phyloP scores from a whole-genome alignment of 2,113 vertebrate genomes.

The Limnothrissa miodon region DNA sequence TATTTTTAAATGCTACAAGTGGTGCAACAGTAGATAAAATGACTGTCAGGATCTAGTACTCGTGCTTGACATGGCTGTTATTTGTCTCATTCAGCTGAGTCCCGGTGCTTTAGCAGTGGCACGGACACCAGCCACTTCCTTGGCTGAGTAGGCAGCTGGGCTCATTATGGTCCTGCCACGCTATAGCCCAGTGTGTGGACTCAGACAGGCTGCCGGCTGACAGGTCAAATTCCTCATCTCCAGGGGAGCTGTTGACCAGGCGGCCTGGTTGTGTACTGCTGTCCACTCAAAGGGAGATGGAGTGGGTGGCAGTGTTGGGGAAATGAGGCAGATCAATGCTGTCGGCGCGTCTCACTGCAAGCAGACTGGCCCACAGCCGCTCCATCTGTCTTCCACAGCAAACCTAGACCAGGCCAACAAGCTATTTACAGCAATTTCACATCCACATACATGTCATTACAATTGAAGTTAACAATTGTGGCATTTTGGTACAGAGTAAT shows the following conservation, averaged over 20 bases:
- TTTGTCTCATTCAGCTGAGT: neutral
- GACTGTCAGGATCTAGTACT: neutral
- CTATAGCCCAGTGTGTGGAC: slow-evolving; percentile 45
- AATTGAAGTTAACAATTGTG: neutral
- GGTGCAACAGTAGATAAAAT: neutral
- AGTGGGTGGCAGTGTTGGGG: neutral
- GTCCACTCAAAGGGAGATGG: slow-evolving; percentile 40
- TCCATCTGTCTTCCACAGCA: neutral
- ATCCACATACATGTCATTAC: neutral
- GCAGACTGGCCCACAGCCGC: neutral
- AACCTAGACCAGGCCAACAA: neutral
- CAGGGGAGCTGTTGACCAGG: slow-evolving; percentile 45
- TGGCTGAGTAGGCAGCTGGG: neutral
- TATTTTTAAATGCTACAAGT: neutral
- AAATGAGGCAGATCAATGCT: neutral
- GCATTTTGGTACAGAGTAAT: neutral
- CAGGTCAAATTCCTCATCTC: slow-evolving; percentile 46
- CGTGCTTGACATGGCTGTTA: slow-evolving; percentile 23
- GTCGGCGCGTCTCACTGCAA: neutral
- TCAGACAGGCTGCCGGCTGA: slow-evolving; percentile 57
- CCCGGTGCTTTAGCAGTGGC: neutral
- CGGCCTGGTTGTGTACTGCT: slow-evolving; percentile 24
- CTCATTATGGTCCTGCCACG: slow-evolving; percentile 24
- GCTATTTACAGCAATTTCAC: neutral
- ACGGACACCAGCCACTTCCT: neutral